Evolutionary conservation across 1,140 invertebrate species (phyloP).

Genomic region (Aphaenogaster ashmeadi): DNA sequence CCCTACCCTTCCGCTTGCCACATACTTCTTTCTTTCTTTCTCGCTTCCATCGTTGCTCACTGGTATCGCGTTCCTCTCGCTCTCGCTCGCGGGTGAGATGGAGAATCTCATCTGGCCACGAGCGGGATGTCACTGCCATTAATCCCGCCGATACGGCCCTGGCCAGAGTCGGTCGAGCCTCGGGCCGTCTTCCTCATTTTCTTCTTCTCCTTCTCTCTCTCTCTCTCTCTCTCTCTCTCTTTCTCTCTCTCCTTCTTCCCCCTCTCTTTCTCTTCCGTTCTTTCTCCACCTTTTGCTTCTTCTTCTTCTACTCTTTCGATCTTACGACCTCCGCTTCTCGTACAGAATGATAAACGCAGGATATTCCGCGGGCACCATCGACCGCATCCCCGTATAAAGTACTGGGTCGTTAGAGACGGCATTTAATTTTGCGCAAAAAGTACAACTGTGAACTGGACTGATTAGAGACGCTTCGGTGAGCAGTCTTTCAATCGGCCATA

Average conservation of each 20-base stretch:
- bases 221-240: constrained; percentile 31
- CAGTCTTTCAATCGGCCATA: constrained; percentile 33
- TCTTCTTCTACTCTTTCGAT: constrained; percentile 63
- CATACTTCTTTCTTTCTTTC: constrained; percentile 46
- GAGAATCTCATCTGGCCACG: constrained; percentile 79
- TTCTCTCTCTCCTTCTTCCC: constrained; percentile 29
- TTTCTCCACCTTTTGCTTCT: constrained; percentile 49
- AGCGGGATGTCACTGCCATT: constrained; percentile 84
- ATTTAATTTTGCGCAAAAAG: constrained; percentile 71
- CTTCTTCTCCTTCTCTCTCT: constrained; percentile 60
- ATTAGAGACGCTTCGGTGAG: constrained; percentile 61
- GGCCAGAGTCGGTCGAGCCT: constrained; percentile 72
- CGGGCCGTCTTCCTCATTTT: constrained; percentile 74
- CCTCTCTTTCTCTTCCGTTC: constrained; percentile 36
- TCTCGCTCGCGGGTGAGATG: constrained; percentile 63
- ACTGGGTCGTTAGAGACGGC: constrained; percentile 64
- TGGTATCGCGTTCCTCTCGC: constrained; percentile 55
- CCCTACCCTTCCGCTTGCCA: constrained; percentile 13
- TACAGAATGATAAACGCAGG: constrained; percentile 73
- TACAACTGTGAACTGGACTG: constrained; percentile 58
- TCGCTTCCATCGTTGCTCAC: constrained; percentile 32
- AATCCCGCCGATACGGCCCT: constrained; percentile 80
- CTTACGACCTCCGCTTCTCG: constrained; percentile 71
- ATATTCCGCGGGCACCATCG: constrained; percentile 69
- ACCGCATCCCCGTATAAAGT: constrained; percentile 69